phyloP scores from a whole-genome alignment of 2,113 vertebrate genomes.

The Emydocephalus ijimae region DNA sequence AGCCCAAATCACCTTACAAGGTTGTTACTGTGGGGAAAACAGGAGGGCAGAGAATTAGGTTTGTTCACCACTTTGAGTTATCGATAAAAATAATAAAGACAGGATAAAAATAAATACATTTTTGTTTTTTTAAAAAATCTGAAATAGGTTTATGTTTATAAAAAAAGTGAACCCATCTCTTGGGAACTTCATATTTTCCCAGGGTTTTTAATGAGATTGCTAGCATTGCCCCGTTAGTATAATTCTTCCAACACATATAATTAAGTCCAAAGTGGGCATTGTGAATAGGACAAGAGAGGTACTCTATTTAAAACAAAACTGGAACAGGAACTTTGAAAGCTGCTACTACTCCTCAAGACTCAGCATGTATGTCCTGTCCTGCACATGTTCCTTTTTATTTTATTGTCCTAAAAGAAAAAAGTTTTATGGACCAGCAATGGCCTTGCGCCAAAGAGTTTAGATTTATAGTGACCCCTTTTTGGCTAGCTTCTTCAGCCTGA shows the following conservation, averaged over 20 bases:
- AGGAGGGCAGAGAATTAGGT: too few species aligned
- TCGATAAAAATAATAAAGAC: too few species aligned
- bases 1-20: too few species aligned
- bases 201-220: neutral
- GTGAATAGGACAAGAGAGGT: neutral
- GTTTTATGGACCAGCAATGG: slow-evolving; percentile 32
- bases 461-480: slow-evolving; percentile 38
- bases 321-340: neutral
- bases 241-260: neutral
- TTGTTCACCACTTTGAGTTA: too few species aligned
- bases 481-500: slow-evolving; percentile 23
- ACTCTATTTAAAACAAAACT: neutral
- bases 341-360: neutral
- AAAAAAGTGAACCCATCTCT: neutral
- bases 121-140: too few species aligned
- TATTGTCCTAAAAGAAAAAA: slow-evolving; percentile 24
- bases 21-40: too few species aligned
- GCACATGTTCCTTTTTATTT: neutral
- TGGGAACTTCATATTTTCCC: neutral
- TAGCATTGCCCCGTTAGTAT: neutral
- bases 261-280: slow-evolving; percentile 24
- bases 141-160: neutral
- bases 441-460: slow-evolving; percentile 19
- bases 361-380: neutral
- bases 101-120: too few species aligned